Evolutionary conservation across 2,113 vertebrate species (phyloP).

Genomic region (Albula glossodonta): DNA sequence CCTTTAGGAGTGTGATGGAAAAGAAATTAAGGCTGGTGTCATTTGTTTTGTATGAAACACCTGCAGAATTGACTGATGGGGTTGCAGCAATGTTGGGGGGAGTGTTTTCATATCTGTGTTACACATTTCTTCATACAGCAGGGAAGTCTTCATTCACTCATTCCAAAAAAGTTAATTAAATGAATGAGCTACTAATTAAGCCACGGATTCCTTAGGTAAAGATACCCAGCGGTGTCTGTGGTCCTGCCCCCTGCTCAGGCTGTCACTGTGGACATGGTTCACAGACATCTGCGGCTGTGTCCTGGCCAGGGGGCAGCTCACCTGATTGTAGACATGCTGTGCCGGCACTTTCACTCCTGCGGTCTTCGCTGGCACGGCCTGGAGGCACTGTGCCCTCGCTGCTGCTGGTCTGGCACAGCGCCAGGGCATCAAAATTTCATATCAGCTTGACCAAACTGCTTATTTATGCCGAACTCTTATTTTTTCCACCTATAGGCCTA

Average conservation of each 20-base stretch:
- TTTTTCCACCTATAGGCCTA: background rate
- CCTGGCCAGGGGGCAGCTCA: background rate
- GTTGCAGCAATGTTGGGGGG: too few relatives aligned
- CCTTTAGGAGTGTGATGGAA: too few relatives aligned
- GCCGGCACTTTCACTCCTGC: background rate
- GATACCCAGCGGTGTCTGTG: background rate
- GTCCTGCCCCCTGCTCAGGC: background rate
- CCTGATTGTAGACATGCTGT: background rate
- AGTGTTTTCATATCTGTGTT: too few relatives aligned
- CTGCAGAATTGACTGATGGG: too few relatives aligned
- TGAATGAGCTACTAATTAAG: background rate
- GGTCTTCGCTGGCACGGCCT: background rate
- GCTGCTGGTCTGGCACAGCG: background rate
- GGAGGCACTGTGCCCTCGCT: background rate
- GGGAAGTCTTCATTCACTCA: too few relatives aligned
- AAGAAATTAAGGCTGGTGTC: too few relatives aligned
- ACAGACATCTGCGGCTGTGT: background rate
- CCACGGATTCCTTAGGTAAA: background rate
- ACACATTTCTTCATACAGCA: too few relatives aligned
- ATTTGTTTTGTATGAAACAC: too few relatives aligned
- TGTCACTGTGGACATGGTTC: too few relatives aligned
- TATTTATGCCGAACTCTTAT: background rate
- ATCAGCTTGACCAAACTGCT: background rate
- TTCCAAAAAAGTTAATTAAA: background rate
- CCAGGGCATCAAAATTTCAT: background rate